phyloP scores from a whole-genome alignment of 1,140 invertebrate species.

The Ptiloglossa arizonensis region DNA sequence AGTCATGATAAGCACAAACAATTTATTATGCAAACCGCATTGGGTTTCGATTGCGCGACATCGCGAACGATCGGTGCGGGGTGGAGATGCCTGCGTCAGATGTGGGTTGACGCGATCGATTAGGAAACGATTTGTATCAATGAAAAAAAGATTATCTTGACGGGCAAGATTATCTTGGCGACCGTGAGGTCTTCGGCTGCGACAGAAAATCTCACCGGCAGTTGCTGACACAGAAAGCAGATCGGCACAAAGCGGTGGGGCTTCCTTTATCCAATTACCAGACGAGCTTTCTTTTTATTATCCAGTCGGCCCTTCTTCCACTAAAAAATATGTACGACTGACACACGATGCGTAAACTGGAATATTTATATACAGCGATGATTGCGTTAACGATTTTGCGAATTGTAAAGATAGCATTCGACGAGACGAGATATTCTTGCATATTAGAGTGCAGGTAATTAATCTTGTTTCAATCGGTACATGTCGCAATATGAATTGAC shows the following conservation, averaged over 20 bases:
- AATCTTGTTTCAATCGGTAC: neutral
- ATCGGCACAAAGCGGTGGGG: constrained; percentile 58
- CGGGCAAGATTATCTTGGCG: constrained; percentile 12
- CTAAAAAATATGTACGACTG: constrained; percentile 34
- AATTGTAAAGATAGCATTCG: too few species aligned
- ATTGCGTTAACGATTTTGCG: too few species aligned
- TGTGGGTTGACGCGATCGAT: constrained; percentile 1
- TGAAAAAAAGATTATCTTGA: constrained; percentile 30
- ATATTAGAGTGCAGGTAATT: too few species aligned
- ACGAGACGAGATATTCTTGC: too few species aligned
- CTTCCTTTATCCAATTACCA: constrained; percentile 78
- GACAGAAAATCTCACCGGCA: constrained; percentile 38
- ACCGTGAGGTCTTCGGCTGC: constrained; percentile 40
- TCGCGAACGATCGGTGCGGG: neutral
- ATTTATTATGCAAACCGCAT: constrained; percentile 32
- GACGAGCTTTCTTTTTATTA: constrained; percentile 67
- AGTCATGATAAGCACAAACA: neutral
- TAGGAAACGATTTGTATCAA: constrained; percentile 34
- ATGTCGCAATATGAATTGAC: too few species aligned
- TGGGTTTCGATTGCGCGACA: neutral
- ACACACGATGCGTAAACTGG: constrained; percentile 13
- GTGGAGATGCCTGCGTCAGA: neutral
- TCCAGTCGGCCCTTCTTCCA: constrained; percentile 3
- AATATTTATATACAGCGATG: neutral
- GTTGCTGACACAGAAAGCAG: constrained; percentile 70